Evolutionary conservation across 2,888 invertebrate genomes (phyloP).

Genomic region (Pseudeuparius sepicola): DNA sequence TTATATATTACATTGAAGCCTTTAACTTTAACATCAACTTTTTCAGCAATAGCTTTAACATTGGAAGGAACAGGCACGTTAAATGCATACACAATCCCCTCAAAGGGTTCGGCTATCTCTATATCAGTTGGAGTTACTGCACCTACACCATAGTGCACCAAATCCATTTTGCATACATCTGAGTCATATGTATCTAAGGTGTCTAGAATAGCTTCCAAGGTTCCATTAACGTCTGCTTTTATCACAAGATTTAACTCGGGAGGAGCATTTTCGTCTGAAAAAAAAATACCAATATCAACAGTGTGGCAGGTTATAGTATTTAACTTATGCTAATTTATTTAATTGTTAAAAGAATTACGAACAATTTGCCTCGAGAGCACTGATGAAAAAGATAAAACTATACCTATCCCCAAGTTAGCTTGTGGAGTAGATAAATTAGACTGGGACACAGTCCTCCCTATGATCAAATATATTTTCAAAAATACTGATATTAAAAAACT

Average conservation of each 20-base stretch:
- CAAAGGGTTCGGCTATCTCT: slow-evolving; percentile 65
- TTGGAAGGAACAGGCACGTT: slow-evolving; percentile 55
- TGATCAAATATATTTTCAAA: no score
- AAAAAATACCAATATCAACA: slow-evolving; percentile 5
- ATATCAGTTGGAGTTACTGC: slow-evolving; percentile 73
- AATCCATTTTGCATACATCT: slow-evolving; percentile 66
- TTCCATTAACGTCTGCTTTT: slow-evolving; percentile 89
- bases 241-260: slow-evolving; percentile 39
- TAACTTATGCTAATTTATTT: no score
- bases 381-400: no score
- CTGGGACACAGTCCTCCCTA: no score
- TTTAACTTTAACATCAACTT: slow-evolving; percentile 49
- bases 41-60: slow-evolving; percentile 43
- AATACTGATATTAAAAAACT: no score
- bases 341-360: no score
- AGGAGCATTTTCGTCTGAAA: slow-evolving; percentile 30
- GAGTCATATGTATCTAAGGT: slow-evolving; percentile 77
- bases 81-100: slow-evolving; percentile 81
- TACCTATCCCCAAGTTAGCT: no score
- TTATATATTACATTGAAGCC: slow-evolving; percentile 87
- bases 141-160: slow-evolving; percentile 89
- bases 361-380: no score
- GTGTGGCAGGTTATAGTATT: no score
- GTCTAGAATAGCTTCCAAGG: slow-evolving; percentile 90
- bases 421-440: no score